These are phyloP conservation scores for Cosmopolites sordidus DNA, from an alignment of 2,888 invertebrate genomes.

Conservation along the genomic window DNA sequence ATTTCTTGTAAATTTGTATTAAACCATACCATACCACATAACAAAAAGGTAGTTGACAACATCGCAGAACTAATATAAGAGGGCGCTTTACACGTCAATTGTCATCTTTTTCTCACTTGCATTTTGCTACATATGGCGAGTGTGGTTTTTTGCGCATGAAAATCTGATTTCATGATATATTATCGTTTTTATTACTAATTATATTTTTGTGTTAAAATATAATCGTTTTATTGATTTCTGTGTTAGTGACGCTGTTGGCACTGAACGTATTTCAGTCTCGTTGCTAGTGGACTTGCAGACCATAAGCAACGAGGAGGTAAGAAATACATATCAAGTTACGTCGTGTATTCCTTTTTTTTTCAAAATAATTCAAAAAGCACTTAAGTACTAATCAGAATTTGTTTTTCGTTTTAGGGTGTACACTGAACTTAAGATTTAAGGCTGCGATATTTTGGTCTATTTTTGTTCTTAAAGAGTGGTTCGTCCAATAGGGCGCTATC, in stretches of 20 bases:
- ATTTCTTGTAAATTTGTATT: no score
- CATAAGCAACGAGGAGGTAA: slow-evolving; percentile 21
- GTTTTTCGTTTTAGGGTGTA: slow-evolving; percentile 5
- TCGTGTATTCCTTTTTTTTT: slow-evolving; percentile 1
- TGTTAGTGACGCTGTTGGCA: slow-evolving; percentile 1
- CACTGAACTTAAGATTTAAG: no score
- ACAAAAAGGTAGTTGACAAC: no score
- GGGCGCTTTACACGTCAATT: slow-evolving; percentile 1
- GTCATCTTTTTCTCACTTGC: not conserved
- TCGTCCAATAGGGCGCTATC: slow-evolving; percentile 85
- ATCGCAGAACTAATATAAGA: no score
- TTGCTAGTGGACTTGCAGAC: slow-evolving; percentile 12
- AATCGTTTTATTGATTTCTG: slow-evolving; percentile 1
- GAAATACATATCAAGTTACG: slow-evolving; percentile 17
- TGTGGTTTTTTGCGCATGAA: slow-evolving; percentile 19
- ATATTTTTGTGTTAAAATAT: slow-evolving; percentile 4
- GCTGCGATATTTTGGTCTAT: slow-evolving; percentile 26
- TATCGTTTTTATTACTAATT: slow-evolving; percentile 18
- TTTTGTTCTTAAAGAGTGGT: slow-evolving; percentile 45
- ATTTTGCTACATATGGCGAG: slow-evolving; percentile 18
- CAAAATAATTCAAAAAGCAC: not conserved
- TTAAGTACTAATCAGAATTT: not conserved
- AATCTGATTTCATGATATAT: slow-evolving; percentile 12
- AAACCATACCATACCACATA: no score
- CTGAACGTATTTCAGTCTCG: slow-evolving; percentile 5